phyloP scores from a whole-genome alignment of 2,113 vertebrate genomes.

The Nothoprocta pentlandii region DNA sequence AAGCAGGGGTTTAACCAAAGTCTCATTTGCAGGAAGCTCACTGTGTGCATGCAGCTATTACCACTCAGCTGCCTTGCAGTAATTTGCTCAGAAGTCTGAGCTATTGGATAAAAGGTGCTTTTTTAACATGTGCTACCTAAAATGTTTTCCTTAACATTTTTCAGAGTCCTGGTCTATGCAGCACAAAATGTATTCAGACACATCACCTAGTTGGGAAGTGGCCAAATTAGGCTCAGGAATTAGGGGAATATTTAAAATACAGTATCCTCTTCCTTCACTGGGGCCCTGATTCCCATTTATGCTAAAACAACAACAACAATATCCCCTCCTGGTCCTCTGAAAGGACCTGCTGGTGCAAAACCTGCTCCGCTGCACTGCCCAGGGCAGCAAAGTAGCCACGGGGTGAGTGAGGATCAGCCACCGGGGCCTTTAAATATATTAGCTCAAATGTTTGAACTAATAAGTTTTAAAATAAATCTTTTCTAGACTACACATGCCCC shows the following conservation, averaged over 20 bases:
- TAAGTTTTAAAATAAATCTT: constrained; percentile 73
- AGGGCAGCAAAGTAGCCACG: not conserved
- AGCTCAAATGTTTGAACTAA: constrained; percentile 51
- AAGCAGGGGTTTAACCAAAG: not conserved
- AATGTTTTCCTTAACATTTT: constrained; percentile 52
- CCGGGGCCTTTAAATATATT: constrained; percentile 39
- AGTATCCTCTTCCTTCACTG: not conserved
- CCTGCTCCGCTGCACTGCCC: not conserved
- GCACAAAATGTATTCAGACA: not conserved
- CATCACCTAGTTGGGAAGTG: not conserved
- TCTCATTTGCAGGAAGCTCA: not conserved
- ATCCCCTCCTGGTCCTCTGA: not conserved
- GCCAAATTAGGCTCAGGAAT: not conserved
- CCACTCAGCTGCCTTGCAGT: constrained; percentile 42
- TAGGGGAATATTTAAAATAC: not conserved
- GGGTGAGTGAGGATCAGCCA: constrained; percentile 31
- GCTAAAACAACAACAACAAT: not conserved
- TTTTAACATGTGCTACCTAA: constrained; percentile 23
- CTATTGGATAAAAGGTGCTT: constrained; percentile 41
- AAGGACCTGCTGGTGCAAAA: not conserved
- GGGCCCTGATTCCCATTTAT: not conserved
- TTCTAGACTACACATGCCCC: constrained; percentile 66
- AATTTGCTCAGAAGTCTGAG: not conserved
- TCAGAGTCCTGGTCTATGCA: not conserved
- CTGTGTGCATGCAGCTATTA: fast-evolving